Conservation (phyloP, 2,888 invertebrate genomes). For the Scotopteryx bipunctaria region DNA sequence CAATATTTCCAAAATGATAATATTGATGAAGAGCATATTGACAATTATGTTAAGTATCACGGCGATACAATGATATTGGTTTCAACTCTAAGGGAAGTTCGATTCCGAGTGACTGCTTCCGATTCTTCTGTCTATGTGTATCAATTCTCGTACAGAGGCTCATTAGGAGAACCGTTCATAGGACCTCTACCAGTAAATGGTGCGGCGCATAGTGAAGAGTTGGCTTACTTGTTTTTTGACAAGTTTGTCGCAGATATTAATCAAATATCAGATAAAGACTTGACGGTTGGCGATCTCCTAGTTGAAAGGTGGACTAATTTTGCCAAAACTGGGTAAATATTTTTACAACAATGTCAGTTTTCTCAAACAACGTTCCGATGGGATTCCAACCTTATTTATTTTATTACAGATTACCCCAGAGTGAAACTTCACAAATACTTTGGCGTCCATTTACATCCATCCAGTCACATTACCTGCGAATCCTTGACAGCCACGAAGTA, state of each 20-base stretch:
- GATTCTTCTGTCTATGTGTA: conserved; percentile 58
- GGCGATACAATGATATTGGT: conserved; percentile 72
- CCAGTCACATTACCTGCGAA: conserved; percentile 47
- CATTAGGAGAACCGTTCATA: conserved; percentile 54
- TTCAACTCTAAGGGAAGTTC: conserved; percentile 63
- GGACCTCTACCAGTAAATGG: conserved; percentile 54
- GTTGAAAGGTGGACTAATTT: conserved; percentile 74
- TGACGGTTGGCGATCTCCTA: conserved; percentile 56
- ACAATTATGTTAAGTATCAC: conserved; percentile 59
- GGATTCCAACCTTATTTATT: conserved; percentile 7
- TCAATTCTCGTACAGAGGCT: conserved; percentile 71
- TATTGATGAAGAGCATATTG: conserved; percentile 43
- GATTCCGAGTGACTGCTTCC: conserved; percentile 48
- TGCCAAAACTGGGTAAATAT: conserved; percentile 64
- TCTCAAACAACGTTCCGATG: neutral
- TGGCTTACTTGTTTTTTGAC: conserved; percentile 63
- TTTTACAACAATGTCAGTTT: neutral
- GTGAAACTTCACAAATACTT: conserved; percentile 47
- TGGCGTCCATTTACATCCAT: conserved; percentile 59
- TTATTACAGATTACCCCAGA: conserved; percentile 60
- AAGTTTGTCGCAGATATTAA: conserved; percentile 38
- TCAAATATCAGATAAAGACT: conserved; percentile 44
- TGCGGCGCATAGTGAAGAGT: conserved; percentile 69
- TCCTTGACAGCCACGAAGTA: conserved; percentile 54
- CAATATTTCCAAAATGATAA: conserved; percentile 56